Base-by-base conservation (phyloP, 2,113 vertebrate species). In the Corythaixoides concolor region DNA sequence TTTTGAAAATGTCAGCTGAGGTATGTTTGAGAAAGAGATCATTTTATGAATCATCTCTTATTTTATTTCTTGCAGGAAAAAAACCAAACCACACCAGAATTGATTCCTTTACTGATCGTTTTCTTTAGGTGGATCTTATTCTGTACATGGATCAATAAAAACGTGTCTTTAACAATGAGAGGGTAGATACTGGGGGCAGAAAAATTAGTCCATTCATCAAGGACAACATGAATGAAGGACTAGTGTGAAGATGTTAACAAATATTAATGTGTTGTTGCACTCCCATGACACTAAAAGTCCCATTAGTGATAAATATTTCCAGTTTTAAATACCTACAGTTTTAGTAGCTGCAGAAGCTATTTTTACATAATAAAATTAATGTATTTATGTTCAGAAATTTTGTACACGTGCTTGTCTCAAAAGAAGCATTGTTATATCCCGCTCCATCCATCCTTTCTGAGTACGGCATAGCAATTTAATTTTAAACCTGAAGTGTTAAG, bases 401-500 rank as follows among this genome's bases (percentile, higher is more conserved):
- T 15, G 35, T 73, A n/a, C 83, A 8, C 1, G 33, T 93, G 52
- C 85, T 82, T 32, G 8, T 89, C 82, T 93, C 32, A n/a, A n/a
- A 92, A 90, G 66, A 39, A 92, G 79, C 53, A 50, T 93, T 82
- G 56, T 89, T 90, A 43, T 52, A 56, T 20, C 28, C 77, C 50
- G 88, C 41, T 66, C 72, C 27, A 52, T 93, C 82, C 63, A 58
- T 89, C 82, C 89, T 88, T 82, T 53, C 79, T 2, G 49, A 90
- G 80, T 7, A 47, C 49, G 68, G 79, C 56, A 74, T 17, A 62
- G 73, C 66, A n/a, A 80, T 77, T 95, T 86, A 58, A 96, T 96
- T 97, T 97, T 82, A 90, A 97, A 97, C 89, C 80, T 90, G 86
- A 83, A 95, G 80, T 90, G 93, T 96, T 96, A 95, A 96, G 96